Evolutionary conservation across 1,140 invertebrate genomes (phyloP).

Genomic region (Drosophila sp.): DNA sequence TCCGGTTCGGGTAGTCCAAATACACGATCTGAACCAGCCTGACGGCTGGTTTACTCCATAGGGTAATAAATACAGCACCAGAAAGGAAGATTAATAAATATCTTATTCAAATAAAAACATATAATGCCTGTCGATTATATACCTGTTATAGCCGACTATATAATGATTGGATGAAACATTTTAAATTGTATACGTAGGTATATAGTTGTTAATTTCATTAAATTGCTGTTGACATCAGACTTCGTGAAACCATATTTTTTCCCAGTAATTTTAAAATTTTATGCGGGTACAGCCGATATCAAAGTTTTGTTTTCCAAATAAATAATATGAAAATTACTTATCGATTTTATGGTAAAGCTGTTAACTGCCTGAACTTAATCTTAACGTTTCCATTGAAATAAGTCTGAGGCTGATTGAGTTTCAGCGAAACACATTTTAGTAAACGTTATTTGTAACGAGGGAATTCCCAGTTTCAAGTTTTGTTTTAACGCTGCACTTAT

Average conservation of each 20-base stretch:
- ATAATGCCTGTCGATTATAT: too few relatives aligned
- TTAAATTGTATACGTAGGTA: too few relatives aligned
- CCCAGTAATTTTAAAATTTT: not conserved
- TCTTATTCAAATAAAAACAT: too few relatives aligned
- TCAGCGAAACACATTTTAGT: not conserved
- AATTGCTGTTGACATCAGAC: not conserved
- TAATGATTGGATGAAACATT: too few relatives aligned
- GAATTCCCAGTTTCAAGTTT: slow-evolving; percentile 1
- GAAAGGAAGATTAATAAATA: too few relatives aligned
- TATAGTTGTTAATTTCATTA: not conserved
- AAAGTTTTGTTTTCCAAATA: not conserved
- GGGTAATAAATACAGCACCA: too few relatives aligned
- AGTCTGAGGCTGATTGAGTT: not conserved
- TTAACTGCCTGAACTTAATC: not conserved
- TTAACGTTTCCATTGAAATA: not conserved
- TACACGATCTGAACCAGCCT: too few relatives aligned
- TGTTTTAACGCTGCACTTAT: not conserved
- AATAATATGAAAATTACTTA: not conserved
- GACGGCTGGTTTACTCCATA: too few relatives aligned
- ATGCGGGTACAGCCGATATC: not conserved
- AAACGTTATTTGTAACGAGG: not conserved
- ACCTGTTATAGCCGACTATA: too few relatives aligned
- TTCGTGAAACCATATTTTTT: not conserved
- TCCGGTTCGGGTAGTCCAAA: too few relatives aligned
- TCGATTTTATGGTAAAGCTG: not conserved